These are phyloP conservation scores for Macroglossus sobrinus DNA, from an alignment of 2,113 vertebrate species.

Conservation along the genomic window DNA sequence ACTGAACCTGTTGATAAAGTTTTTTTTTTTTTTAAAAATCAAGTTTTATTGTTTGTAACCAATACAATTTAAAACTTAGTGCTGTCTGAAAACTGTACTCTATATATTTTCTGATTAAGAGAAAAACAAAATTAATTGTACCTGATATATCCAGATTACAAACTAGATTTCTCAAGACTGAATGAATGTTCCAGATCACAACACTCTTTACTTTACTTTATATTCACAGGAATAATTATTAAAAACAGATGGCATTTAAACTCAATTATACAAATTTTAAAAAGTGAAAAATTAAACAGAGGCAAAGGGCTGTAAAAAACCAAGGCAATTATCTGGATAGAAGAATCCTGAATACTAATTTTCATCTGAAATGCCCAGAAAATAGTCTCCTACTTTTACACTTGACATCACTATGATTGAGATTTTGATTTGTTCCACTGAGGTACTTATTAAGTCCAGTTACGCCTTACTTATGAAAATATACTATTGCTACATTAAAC, in stretches of 20 bases:
- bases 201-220: neutral
- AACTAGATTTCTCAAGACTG: neutral
- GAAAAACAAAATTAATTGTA: neutral
- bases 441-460: neutral
- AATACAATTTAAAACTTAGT: neutral
- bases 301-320: neutral
- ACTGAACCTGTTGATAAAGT: neutral
- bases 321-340: neutral
- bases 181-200: neutral
- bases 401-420: neutral
- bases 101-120: neutral
- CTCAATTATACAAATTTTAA: neutral
- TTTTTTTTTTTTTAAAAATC: neutral
- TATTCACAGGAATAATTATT: neutral
- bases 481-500: neutral
- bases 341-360: neutral
- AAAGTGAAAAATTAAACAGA: slow-evolving; percentile 22
- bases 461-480: neutral
- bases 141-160: neutral
- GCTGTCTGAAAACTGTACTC: neutral
- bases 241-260: neutral
- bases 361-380: slow-evolving; percentile 6
- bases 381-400: neutral
- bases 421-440: neutral
- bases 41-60: neutral